These are phyloP conservation scores for Lomographa bimaculata DNA, from an alignment of 2,888 invertebrate species.

Conservation along the genomic window DNA sequence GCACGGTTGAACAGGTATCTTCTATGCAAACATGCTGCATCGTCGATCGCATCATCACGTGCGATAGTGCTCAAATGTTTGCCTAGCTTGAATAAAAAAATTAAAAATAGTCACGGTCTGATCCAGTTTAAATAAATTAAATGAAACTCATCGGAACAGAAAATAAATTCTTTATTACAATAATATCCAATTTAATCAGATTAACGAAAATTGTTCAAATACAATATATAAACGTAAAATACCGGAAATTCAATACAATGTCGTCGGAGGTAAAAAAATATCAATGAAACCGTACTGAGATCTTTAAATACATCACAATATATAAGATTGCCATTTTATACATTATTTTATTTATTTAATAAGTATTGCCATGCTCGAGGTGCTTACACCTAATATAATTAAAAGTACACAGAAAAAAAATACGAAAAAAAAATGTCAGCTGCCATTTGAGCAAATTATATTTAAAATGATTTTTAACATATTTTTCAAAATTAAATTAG, in stretches of 20 bases:
- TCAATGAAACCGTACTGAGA: slow-evolving; percentile 66
- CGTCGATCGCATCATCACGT: too few species aligned
- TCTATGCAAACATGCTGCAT: too few species aligned
- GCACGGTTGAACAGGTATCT: too few species aligned
- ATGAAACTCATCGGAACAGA: slow-evolving; percentile 70
- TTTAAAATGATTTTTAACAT: slow-evolving; percentile 9
- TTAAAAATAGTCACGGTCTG: too few species aligned
- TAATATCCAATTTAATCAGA: slow-evolving; percentile 79
- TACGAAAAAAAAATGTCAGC: too few species aligned
- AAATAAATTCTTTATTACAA: slow-evolving; percentile 81
- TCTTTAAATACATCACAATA: slow-evolving; percentile 76
- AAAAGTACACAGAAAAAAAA: slow-evolving; percentile 31
- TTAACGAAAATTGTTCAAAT: slow-evolving; percentile 52
- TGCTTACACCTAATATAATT: slow-evolving; percentile 47
- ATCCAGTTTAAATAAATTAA: too few species aligned
- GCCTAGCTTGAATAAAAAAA: too few species aligned
- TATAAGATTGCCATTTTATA: slow-evolving; percentile 56
- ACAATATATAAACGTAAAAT: slow-evolving; percentile 35
- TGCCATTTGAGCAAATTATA: slow-evolving; percentile 31
- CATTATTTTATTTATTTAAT: slow-evolving; percentile 40
- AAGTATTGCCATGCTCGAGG: slow-evolving; percentile 56
- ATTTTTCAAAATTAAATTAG: slow-evolving; percentile 20
- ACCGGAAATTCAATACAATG: slow-evolving; percentile 18
- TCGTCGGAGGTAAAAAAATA: slow-evolving; percentile 49
- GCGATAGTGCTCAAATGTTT: too few species aligned